Percentiles rank a stretch among this genome's conserved stretches.
phyloP scores from a whole-genome alignment of 53 echinoderm and acorn worm genomes.

The Echinometra lucunter region DNA sequence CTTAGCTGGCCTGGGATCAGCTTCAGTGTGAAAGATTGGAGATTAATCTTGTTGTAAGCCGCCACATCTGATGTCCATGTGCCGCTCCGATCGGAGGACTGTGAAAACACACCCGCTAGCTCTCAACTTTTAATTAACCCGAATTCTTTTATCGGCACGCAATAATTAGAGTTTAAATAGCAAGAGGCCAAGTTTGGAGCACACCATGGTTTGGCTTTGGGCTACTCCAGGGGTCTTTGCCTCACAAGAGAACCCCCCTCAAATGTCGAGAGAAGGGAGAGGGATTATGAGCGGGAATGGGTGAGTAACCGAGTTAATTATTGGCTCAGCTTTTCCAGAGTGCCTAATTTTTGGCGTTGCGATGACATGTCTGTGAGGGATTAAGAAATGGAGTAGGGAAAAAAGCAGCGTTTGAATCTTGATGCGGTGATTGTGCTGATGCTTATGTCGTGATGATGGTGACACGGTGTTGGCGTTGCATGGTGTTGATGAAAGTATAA shows the following conservation, averaged over 20 bases:
- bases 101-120: constrained; percentile 65
- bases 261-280: constrained; percentile 2
- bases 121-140: constrained; percentile 64
- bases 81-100: constrained; percentile 35
- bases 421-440: too few species aligned
- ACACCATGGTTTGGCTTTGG: constrained; percentile 22
- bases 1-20: background rate
- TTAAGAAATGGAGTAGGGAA: too few species aligned
- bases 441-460: background rate
- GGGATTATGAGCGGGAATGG: constrained; percentile 33
- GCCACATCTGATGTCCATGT: constrained; percentile 66
- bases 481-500: background rate
- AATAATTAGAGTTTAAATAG: constrained; percentile 68
- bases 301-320: constrained; percentile 66
- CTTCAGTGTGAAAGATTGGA: constrained; percentile 23
- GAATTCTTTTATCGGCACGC: constrained; percentile 68
- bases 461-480: background rate
- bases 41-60: constrained; percentile 44
- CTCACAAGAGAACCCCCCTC: constrained; percentile 12
- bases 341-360: constrained; percentile 8
- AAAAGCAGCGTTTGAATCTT: background rate
- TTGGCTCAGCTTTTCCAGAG: constrained; percentile 58
- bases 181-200: constrained; percentile 62
- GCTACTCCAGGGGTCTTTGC: constrained; percentile 56
- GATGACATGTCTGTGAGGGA: background rate